A percentile compares a stretch with the other conserved stretches of the same genome.
Conservation (phyloP, 2,888 invertebrate species). For the Parnassius smintheus region DNA sequence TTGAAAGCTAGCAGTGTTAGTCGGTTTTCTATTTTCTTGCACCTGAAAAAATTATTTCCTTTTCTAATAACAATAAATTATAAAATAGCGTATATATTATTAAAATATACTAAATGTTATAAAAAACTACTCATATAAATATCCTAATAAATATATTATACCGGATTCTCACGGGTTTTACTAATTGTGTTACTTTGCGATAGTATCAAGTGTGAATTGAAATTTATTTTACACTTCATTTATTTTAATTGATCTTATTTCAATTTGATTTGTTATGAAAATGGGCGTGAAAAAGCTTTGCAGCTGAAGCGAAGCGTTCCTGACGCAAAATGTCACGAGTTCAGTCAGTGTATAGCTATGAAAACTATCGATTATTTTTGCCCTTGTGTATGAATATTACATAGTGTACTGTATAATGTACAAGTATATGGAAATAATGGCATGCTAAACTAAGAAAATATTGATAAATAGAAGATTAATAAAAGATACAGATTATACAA, state of each 20-base stretch:
- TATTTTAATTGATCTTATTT: conserved; percentile 32
- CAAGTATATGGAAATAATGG: conserved; percentile 25
- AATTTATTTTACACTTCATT: conserved; percentile 36
- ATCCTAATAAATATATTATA: conserved; percentile 32
- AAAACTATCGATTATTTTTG: conserved; percentile 22
- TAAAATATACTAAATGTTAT: conserved; percentile 28
- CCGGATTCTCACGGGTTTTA: conserved; percentile 64
- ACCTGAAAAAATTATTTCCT: conserved; percentile 59
- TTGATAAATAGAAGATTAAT: conserved; percentile 15
- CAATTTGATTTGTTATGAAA: conserved; percentile 35
- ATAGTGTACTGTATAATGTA: conserved; percentile 21
- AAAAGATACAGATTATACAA: conserved; percentile 31
- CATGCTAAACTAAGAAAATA: conserved; percentile 37
- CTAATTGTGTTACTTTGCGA: conserved; percentile 37
- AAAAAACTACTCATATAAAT: conserved; percentile 20
- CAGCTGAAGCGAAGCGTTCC: conserved; percentile 65
- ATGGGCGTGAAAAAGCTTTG: conserved; percentile 62
- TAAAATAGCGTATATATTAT: conserved; percentile 11
- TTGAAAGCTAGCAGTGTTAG: conserved; percentile 51
- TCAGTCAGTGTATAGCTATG: conserved; percentile 24
- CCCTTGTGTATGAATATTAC: conserved; percentile 41
- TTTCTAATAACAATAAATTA: conserved; percentile 4
- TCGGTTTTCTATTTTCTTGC: conserved; percentile 44
- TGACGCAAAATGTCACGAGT: conserved; percentile 32
- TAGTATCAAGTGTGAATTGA: conserved; percentile 36